These are phyloP conservation scores for Neoitamus cyanurus DNA, from an alignment of 2,888 invertebrate species.

Conservation along the genomic window DNA sequence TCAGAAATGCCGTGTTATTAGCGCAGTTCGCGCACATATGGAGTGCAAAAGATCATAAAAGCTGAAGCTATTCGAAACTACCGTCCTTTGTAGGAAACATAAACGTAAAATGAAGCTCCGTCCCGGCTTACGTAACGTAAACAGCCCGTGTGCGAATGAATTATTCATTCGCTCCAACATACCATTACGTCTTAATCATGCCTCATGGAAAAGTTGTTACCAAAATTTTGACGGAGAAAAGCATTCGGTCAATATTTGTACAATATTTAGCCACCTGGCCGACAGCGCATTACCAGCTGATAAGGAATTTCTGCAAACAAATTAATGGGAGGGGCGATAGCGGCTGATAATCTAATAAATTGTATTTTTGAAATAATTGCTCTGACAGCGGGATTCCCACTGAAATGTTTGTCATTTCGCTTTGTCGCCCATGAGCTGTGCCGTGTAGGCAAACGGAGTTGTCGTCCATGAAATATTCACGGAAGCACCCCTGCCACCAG, in stretches of 20 bases:
- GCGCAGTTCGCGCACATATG: background rate
- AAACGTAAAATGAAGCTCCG: background rate
- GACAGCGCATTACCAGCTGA: background rate
- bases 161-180: background rate
- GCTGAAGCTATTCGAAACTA: background rate
- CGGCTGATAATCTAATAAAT: slow-evolving; percentile 1
- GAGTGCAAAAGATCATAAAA: background rate
- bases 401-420: background rate
- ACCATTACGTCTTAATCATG: background rate
- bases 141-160: background rate
- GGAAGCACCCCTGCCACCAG: background rate
- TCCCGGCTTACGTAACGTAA: background rate
- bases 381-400: background rate
- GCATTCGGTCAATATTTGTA: background rate
- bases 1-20: background rate
- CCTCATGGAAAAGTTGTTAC: slow-evolving; percentile 4
- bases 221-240: background rate
- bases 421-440: background rate
- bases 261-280: background rate
- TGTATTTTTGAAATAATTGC: background rate
- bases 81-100: background rate
- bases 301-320: background rate
- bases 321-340: background rate
- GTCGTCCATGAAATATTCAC: background rate
- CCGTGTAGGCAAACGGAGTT: background rate